phyloP scores from a whole-genome alignment of 2,888 invertebrate species.

The Euplexia lucipara region DNA sequence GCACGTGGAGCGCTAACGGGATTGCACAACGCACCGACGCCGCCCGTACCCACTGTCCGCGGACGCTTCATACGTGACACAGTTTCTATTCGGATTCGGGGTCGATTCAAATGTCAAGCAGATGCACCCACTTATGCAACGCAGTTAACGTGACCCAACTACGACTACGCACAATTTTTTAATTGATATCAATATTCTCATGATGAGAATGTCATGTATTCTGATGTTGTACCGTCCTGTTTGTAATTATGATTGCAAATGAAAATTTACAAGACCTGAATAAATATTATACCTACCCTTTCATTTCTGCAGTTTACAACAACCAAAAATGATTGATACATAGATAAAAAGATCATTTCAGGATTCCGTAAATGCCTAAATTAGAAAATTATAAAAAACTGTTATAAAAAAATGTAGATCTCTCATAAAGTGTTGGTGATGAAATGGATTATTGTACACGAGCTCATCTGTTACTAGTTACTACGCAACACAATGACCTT shows the following conservation, averaged over 20 bases:
- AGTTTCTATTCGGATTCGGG: slow-evolving; percentile 91
- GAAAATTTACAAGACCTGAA: slow-evolving; percentile 26
- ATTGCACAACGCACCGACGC: slow-evolving; percentile 87
- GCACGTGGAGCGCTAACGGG: slow-evolving; percentile 89
- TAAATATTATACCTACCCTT: not conserved
- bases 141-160: slow-evolving; percentile 79
- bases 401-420: no score
- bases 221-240: slow-evolving; percentile 4
- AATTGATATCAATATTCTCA: slow-evolving; percentile 62
- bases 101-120: slow-evolving; percentile 91
- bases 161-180: slow-evolving; percentile 71
- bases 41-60: slow-evolving; percentile 76
- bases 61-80: slow-evolving; percentile 88
- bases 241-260: slow-evolving; percentile 42
- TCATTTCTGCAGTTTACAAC: not conserved
- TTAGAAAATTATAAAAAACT: not conserved
- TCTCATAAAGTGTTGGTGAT: not conserved
- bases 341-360: not conserved
- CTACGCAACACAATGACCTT: not conserved
- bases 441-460: not conserved
- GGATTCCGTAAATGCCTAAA: not conserved
- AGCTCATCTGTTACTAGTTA: not conserved
- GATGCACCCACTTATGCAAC: slow-evolving; percentile 90
- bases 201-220: slow-evolving; percentile 14
- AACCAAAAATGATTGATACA: not conserved